Conservation (phyloP, 1,140 invertebrate species). For the Polyergus mexicanus region DNA sequence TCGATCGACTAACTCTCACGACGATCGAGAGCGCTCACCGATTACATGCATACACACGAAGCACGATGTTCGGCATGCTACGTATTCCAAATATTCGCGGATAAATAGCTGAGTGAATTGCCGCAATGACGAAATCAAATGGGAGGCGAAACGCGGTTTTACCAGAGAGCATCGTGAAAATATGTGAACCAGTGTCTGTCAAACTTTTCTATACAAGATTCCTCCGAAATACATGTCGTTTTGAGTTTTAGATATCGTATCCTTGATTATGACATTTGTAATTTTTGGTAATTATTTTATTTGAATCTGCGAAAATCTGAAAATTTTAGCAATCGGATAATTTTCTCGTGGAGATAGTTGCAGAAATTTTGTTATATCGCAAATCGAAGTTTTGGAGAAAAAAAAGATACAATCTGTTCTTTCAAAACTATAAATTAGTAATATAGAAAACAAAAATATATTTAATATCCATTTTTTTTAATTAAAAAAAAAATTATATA, state of each 20-base stretch:
- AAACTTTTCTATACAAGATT: background rate
- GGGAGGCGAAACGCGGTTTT: background rate
- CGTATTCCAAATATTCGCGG: constrained; percentile 48
- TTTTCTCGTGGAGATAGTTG: background rate
- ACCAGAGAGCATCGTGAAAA: constrained; percentile 10
- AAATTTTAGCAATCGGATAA: constrained; percentile 1
- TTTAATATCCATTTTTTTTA: background rate
- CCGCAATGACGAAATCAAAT: background rate
- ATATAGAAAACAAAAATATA: background rate
- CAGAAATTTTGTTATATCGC: background rate
- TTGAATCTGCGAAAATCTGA: background rate
- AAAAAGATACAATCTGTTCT: background rate
- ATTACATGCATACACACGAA: background rate
- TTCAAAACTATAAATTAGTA: background rate
- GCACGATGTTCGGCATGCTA: constrained; percentile 33
- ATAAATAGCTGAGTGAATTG: constrained; percentile 33
- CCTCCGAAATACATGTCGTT: background rate
- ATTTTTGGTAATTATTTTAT: background rate
- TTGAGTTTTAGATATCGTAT: background rate
- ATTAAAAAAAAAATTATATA: background rate
- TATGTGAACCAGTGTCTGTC: constrained; percentile 3
- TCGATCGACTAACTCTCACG: constrained; percentile 25
- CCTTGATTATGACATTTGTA: background rate
- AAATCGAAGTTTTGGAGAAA: background rate
- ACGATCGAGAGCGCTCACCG: constrained; percentile 31